A percentile compares a stretch with the other conserved stretches of the same genome.
Evolutionary conservation across 2,797 vertebrate species (phyloP).

Genomic region (Menidia menidia): DNA sequence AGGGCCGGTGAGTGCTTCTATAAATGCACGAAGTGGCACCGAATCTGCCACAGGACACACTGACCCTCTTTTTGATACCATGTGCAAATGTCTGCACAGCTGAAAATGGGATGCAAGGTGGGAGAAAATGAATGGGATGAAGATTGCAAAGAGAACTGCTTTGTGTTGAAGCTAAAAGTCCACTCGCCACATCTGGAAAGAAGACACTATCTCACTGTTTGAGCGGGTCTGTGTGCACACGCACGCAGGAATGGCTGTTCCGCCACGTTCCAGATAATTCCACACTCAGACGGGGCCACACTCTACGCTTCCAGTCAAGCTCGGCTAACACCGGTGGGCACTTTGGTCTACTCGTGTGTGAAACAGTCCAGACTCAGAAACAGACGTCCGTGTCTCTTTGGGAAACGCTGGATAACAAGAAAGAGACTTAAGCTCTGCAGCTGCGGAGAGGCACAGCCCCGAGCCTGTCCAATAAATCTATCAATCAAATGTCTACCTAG

Average conservation of each 20-base stretch:
- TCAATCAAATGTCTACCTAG: conserved; percentile 27
- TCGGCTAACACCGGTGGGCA: conserved; percentile 32
- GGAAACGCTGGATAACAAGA: conserved; percentile 48
- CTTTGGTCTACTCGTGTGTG: conserved; percentile 32
- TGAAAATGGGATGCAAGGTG: neutral
- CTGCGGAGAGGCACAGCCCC: conserved; percentile 35
- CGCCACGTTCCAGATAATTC: conserved; percentile 70
- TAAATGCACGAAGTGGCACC: conserved; percentile 16
- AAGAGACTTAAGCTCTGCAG: conserved; percentile 34
- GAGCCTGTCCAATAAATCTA: conserved; percentile 9
- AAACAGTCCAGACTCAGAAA: conserved; percentile 39
- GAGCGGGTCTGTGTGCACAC: conserved; percentile 9
- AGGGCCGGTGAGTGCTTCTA: conserved; percentile 11
- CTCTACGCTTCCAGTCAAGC: conserved; percentile 31
- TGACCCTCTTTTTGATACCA: conserved; percentile 16
- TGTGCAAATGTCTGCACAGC: conserved; percentile 4
- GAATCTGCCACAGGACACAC: conserved; percentile 19
- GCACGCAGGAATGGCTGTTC: conserved; percentile 55
- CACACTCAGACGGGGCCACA: conserved; percentile 48
- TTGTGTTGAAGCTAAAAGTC: conserved; percentile 68
- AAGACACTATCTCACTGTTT: conserved; percentile 72
- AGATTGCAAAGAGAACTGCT: conserved; percentile 55
- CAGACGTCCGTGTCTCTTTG: conserved; percentile 37
- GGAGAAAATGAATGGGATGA: conserved; percentile 19
- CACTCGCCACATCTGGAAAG: conserved; percentile 75